Percentiles rank a stretch among this genome's conserved stretches.
Evolutionary conservation across 1,140 invertebrate genomes (phyloP).

Genomic region (Arion vulgaris): DNA sequence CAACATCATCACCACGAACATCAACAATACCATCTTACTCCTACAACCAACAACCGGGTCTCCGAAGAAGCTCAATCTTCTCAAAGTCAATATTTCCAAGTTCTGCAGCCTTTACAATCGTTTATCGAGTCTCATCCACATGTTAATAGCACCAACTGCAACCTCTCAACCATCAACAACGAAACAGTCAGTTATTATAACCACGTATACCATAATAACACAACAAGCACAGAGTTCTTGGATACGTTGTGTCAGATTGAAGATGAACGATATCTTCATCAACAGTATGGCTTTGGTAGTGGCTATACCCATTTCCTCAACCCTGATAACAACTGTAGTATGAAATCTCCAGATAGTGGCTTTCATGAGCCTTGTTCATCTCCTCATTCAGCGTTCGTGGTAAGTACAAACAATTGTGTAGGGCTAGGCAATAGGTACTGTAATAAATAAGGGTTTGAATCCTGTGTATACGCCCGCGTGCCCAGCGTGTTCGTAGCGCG

Average conservation of each 20-base stretch:
- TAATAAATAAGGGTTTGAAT: too few species aligned
- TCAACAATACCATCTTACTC: slow-evolving; percentile 5
- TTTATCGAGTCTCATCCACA: background rate
- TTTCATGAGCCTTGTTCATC: slow-evolving; percentile 62
- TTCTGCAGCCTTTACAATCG: slow-evolving; percentile 45
- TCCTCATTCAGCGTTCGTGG: slow-evolving; percentile 29
- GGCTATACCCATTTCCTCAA: slow-evolving; percentile 36
- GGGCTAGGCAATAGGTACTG: too few species aligned
- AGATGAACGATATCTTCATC: slow-evolving; percentile 59
- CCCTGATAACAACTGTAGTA: slow-evolving; percentile 46
- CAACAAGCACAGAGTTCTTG: background rate
- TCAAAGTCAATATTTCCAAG: slow-evolving; percentile 43
- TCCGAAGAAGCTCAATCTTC: slow-evolving; percentile 20
- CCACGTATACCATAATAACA: background rate
- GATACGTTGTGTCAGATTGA: slow-evolving; percentile 34
- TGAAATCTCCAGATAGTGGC: slow-evolving; percentile 67
- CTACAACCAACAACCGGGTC: background rate
- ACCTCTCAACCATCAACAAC: background rate
- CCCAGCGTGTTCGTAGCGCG: too few species aligned
- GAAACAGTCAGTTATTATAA: slow-evolving; percentile 3
- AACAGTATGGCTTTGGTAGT: slow-evolving; percentile 46
- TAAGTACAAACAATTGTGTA: background rate
- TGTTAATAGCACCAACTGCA: slow-evolving; percentile 5
- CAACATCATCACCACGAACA: background rate
- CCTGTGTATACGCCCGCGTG: too few species aligned